Evolutionary conservation across 92 coral and sea anemone genomes (phyloP), one percentile per base, ranked within the genome.

Genomic region (Siderastrea siderea): DNA sequence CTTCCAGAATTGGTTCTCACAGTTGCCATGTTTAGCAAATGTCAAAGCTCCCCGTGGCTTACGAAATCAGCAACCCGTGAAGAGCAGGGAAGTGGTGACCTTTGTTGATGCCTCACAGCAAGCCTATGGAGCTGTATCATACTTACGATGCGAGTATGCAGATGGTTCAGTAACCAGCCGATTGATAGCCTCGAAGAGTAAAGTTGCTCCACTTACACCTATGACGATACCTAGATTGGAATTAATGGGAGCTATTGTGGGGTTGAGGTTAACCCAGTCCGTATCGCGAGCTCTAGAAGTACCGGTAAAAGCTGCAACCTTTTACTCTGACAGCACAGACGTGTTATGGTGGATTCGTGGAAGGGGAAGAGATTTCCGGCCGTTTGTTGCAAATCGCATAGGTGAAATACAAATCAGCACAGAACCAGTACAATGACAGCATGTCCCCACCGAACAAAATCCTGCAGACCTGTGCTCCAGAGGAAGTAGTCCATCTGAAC

Each of bases 281-380:
- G 54, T 93, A 6, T 61, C 82, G 6, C 61, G 68, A 47, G 45
- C 54, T 26, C 68, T 93, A 57, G 91, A 82, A 47, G 65, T 85
- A 77, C 89, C 93, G 7, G 60, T 88, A 81, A 61, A 86, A 67
- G 38, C 57, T 62, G 89, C 85, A 8, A 43, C 75, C 10, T 89
- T 94, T 81, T 92, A 81, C 26, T 91, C 91, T 7, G 95, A 91
- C 69, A 94, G 94, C 78, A 75, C 60, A 13, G 93, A 90, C 60
- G 93, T 90, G 59, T 66, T 93, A 15, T 78, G 94, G 96, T 91
- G 96, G 96, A 83, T 93, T 60, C 84, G 93, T 3, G 96, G 93
- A 13, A 58, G 87, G 26, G 93, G 95, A 1, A 43, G 91, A 26
- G 78, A 84, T 44, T 93, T 87, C 60, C 78, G 94, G 10, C 90